These are phyloP conservation scores for Tillus elongatus DNA, from an alignment of 2,888 invertebrate genomes.

Conservation along the genomic window DNA sequence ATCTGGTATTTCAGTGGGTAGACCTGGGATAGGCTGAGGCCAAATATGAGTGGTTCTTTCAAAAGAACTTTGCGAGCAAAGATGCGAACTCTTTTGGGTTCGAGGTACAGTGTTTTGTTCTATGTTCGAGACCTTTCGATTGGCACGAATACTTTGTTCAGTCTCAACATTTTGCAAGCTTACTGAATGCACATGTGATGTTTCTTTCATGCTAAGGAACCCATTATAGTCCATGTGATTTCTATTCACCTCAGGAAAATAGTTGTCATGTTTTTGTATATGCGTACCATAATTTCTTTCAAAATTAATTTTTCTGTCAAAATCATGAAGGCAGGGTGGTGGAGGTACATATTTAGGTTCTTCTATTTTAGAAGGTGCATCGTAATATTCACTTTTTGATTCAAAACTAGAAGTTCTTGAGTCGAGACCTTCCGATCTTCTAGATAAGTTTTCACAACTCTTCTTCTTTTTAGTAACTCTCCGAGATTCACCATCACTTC, in stretches of 20 bases:
- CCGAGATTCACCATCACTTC: conserved; percentile 45
- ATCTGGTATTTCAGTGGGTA: conserved; percentile 45
- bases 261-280: conserved; percentile 23
- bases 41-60: conserved; percentile 44
- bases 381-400: conserved; percentile 55
- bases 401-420: conserved; percentile 62
- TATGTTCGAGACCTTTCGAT: conserved; percentile 44
- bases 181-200: conserved; percentile 55
- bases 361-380: conserved; percentile 40
- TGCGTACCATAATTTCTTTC: conserved; percentile 41
- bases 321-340: conserved; percentile 28
- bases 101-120: conserved; percentile 46
- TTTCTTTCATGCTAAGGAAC: conserved; percentile 40
- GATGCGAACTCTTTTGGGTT: conserved; percentile 28
- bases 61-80: conserved; percentile 16
- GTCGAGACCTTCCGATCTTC: conserved; percentile 40
- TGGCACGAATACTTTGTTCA: conserved; percentile 50
- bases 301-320: conserved; percentile 39
- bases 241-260: conserved; percentile 17
- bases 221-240: conserved; percentile 21
- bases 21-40: conserved; percentile 48
- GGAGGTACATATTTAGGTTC: conserved; percentile 21
- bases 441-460: conserved; percentile 29
- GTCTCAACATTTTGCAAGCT: conserved; percentile 64
- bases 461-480: conserved; percentile 26